phyloP scores from a whole-genome alignment of 1,140 invertebrate genomes.

The Lucilia cuprina region DNA sequence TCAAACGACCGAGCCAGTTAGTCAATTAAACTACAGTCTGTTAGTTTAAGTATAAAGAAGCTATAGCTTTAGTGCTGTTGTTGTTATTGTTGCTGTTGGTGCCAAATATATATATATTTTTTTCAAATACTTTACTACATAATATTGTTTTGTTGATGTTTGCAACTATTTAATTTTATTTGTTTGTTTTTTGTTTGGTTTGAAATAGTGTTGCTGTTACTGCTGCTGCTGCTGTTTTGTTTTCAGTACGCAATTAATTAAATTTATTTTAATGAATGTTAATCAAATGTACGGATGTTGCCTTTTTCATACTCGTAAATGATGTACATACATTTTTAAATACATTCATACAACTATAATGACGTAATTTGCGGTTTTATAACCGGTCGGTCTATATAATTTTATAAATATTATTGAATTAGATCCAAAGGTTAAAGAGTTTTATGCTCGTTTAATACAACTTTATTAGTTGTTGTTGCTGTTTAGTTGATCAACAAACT shows the following conservation, averaged over 20 bases:
- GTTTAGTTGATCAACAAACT: too few relatives aligned
- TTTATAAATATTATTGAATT: background rate
- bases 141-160: background rate
- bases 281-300: constrained; percentile 25
- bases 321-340: background rate
- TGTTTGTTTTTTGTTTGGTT: background rate
- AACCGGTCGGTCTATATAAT: background rate
- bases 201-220: background rate
- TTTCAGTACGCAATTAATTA: constrained; percentile 33
- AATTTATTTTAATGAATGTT: constrained; percentile 30
- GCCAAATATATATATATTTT: background rate
- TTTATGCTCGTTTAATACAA: background rate
- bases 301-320: background rate
- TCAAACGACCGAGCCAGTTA: background rate
- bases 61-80: background rate
- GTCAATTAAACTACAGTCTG: background rate
- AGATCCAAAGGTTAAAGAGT: background rate
- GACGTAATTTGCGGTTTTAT: background rate
- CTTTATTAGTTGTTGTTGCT: too few relatives aligned
- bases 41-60: background rate
- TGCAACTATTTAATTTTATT: background rate
- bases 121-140: background rate
- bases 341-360: background rate
- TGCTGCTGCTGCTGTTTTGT: background rate
- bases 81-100: background rate